Evolutionary conservation across 2,113 vertebrate species (phyloP), one percentile per base, ranked within the genome.

Genomic region (Anarhynchus alexandrinus): DNA sequence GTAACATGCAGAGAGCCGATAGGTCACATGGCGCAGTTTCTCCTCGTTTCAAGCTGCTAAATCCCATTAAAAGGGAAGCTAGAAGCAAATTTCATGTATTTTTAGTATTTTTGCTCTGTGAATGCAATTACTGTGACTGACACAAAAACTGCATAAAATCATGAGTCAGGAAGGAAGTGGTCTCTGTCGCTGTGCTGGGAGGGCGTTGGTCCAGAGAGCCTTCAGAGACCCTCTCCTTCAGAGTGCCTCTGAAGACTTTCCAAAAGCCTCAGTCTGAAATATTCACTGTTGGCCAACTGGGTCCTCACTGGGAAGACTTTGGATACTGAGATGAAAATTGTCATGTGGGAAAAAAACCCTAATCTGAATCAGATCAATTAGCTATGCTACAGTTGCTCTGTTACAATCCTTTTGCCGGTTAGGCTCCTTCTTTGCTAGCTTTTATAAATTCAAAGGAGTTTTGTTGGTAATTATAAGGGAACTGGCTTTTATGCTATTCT

Each of bases 301-400:
- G n/a, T 77, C 51, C 73, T 93, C 55, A 14, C 42, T 79, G 42
- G 54, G 42, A 18, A 94, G 64, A 40, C 58, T 40, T 38, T 38
- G 76, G 61, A 67, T 80, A 77, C 45, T 15, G 14, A 79, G 36
- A 59, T 55, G 34, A 94, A 88, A 88, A 82, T 59, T 66, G 43
- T 87, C 40, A 51, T 1, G 4, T 65, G 82, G 67, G 21, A 77
- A 70, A 93, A 55, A 74, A 76, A 9, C 54, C 61, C 26, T 26
- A 84, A 82, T 66, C 36, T 40, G 49, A 82, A 65, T 87, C 86
- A 91, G 65, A 81, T 89, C 83, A 79, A 85, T 94, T 93, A 92
- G 72, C 86, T 91, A 79, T 57, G 57, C 86, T 96, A 26, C 61
- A 61, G 72, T 85, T 91, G 70, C 83, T 94, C 15, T 2, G 14